Evolutionary conservation across 2,113 vertebrate species (phyloP), one percentile per base, ranked within the genome.

Genomic region (Entomyzon cyanotis): DNA sequence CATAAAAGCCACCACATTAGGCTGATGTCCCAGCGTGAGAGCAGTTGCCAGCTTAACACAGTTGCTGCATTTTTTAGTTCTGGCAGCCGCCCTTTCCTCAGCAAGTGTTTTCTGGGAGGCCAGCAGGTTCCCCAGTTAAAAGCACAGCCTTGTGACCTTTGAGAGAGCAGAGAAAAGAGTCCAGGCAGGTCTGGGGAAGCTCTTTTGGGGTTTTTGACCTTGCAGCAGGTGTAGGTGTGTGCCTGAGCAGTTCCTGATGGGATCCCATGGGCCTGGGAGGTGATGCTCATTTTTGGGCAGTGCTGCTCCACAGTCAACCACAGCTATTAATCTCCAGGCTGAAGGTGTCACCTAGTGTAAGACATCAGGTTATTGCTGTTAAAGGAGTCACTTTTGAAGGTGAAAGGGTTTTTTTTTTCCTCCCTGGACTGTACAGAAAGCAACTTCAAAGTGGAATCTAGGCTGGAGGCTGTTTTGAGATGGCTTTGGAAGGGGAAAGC

Each of bases 1-100:
- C 52, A 4, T 63, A 77, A 96, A 95, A 97, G 70, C 92, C 41
- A 50, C 86, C 68, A 55, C 90, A 93, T 93, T 89, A 47, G 24
- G 84, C 92, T 82, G 88, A 81, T 65, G 50, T 88, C 93, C 84
- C 93, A 90, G 95, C 4, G 0, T 35, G 55, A 69, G 39, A 93
- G 78, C 82, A 28, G 49, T 75, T 86, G 95, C 97, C 96, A 92
- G 92, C 76, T 86, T 74, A 76, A 92, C 7, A 41, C 81, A 87
- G 69, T 84, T 73, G 53, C 74, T 91, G 81, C 53, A 42, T 91
- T 91, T 93, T 88, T 92, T 33, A 53, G 52, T 81, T 71, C 70
- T 96, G 94, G 92, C 93, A 76, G 27, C 58, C 7, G 5, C 90
- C 62, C 33, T 93, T 79, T 62, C 56, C 91, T 92, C 92, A 71